phyloP scores from a whole-genome alignment of 2,888 invertebrate genomes.

The Thymelicus lineola region DNA sequence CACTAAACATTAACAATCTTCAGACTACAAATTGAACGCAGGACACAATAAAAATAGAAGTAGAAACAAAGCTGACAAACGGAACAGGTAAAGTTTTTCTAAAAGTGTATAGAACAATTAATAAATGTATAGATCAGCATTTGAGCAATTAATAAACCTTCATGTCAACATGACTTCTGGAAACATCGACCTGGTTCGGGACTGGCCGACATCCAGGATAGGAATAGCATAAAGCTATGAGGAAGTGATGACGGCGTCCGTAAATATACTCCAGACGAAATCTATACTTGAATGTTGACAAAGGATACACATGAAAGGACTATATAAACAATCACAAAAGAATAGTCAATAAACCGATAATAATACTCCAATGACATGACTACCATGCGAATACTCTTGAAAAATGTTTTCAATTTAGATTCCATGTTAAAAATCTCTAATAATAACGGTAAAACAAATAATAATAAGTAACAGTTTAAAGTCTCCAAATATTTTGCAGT shows the following conservation, averaged over 20 bases:
- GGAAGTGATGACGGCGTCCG: conserved; percentile 53
- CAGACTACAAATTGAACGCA: too few species aligned
- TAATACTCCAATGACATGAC: background rate
- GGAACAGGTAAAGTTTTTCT: background rate
- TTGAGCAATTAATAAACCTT: conserved; percentile 23
- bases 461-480: background rate
- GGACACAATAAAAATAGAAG: too few species aligned
- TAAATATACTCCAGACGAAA: conserved; percentile 30
- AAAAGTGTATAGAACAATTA: background rate
- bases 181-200: conserved; percentile 31
- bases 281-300: conserved; percentile 13
- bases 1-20: too few species aligned
- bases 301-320: background rate
- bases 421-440: too few species aligned
- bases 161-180: conserved; percentile 30
- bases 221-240: conserved; percentile 63
- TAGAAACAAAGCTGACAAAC: background rate
- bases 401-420: too few species aligned
- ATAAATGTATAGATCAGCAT: background rate
- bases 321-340: background rate
- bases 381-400: too few species aligned
- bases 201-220: conserved; percentile 61
- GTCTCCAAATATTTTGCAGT: background rate
- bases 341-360: background rate
- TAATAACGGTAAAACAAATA: background rate